phyloP scores from a whole-genome alignment of 2,797 vertebrate genomes.

The Pelobates cultripes region DNA sequence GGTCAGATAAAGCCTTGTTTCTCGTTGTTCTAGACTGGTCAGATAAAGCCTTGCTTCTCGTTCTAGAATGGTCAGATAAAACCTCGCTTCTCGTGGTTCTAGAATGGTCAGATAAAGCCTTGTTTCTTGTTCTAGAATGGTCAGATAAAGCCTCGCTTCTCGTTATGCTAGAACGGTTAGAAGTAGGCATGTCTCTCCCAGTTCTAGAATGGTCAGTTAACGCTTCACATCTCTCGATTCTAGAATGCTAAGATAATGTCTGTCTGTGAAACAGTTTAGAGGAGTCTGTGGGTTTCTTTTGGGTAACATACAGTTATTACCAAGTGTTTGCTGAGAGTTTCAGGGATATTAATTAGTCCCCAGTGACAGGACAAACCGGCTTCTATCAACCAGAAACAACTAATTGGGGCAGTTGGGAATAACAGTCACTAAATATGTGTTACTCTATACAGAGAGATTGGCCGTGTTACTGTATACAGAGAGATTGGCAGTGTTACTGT shows the following conservation, averaged over 20 bases:
- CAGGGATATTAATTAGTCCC: constrained; percentile 37
- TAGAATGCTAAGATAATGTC: no score
- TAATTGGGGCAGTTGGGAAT: constrained; percentile 42
- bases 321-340: no score
- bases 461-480: no score
- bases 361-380: constrained; percentile 25
- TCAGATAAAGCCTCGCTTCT: no score
- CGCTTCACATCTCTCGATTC: no score
- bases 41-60: neutral
- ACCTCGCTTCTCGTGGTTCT: neutral
- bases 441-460: no score
- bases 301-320: no score
- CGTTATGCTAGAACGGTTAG: no score
- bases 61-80: neutral
- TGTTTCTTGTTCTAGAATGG: no score
- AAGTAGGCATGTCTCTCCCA: neutral
- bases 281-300: neutral
- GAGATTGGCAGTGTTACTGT: no score
- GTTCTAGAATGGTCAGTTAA: neutral
- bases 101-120: neutral
- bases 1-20: neutral
- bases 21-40: neutral
- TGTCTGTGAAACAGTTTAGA: neutral
- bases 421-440: neutral
- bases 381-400: constrained; percentile 28